These are phyloP conservation scores for Tyria jacobaeae DNA, from an alignment of 2,888 invertebrate genomes.

Conservation along the genomic window DNA sequence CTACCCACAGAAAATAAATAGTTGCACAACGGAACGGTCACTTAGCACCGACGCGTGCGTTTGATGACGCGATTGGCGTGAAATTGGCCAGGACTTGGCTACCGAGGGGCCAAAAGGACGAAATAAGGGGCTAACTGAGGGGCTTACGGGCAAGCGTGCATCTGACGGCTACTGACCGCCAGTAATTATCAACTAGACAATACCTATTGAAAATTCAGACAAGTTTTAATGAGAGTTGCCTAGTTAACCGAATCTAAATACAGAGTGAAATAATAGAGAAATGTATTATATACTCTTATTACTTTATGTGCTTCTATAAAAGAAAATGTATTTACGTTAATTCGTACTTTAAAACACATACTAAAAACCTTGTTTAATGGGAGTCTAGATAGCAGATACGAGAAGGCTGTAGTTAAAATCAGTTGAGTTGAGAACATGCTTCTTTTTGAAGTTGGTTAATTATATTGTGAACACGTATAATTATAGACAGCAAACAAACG, in stretches of 20 bases:
- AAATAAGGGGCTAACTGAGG: constrained; percentile 27
- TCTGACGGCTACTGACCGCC: constrained; percentile 63
- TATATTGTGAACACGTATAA: no score
- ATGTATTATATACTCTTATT: no score
- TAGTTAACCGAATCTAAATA: neutral
- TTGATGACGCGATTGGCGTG: constrained; percentile 80
- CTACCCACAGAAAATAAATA: constrained; percentile 43
- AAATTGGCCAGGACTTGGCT: constrained; percentile 69
- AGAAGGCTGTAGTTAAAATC: no score
- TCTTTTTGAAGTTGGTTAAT: no score
- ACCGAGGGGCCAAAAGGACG: constrained; percentile 21
- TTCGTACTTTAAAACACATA: no score
- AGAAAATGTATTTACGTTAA: no score
- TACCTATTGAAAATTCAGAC: constrained; percentile 47
- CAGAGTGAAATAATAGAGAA: no score
- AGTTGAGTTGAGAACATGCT: no score
- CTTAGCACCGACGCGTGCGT: constrained; percentile 63
- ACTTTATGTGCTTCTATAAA: no score
- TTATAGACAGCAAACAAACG: no score
- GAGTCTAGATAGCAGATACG: no score
- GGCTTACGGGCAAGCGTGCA: constrained; percentile 52
- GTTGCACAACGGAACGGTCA: constrained; percentile 51
- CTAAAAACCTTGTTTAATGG: no score
- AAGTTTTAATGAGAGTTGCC: constrained; percentile 45
- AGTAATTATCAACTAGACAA: constrained; percentile 54